Percentiles rank a stretch among this genome's conserved stretches.
Evolutionary conservation across 2,888 invertebrate genomes (phyloP).

Genomic region (Habrosyne pyritoides): DNA sequence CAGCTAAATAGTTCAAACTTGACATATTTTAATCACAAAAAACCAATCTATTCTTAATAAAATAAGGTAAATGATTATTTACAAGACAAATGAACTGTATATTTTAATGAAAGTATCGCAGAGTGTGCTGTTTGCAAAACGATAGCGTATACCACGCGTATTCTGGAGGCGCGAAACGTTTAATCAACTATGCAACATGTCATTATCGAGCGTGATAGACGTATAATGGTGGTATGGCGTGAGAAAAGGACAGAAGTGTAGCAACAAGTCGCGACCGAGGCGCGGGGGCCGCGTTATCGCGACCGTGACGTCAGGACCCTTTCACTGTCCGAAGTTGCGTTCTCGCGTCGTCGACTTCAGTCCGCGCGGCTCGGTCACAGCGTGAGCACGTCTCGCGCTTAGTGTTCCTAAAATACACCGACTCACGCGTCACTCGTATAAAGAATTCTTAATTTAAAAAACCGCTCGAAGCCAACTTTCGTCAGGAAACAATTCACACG

Average conservation of each 20-base stretch:
- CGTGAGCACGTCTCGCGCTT: conserved; percentile 74
- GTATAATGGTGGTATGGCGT: conserved; percentile 41
- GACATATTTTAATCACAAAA: background rate
- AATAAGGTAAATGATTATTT: background rate
- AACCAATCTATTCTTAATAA: background rate
- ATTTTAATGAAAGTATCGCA: conserved; percentile 38
- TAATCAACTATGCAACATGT: conserved; percentile 58
- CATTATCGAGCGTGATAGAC: conserved; percentile 62
- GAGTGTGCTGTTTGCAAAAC: conserved; percentile 45
- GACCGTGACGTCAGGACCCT: conserved; percentile 84
- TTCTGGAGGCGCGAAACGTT: conserved; percentile 47
- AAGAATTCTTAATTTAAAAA: conserved; percentile 36
- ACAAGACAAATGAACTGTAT: background rate
- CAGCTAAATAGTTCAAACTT: background rate
- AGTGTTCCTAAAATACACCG: conserved; percentile 63
- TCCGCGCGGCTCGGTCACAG: conserved; percentile 81
- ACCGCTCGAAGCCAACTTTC: conserved; percentile 45
- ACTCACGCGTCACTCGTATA: conserved; percentile 65
- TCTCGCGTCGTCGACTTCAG: conserved; percentile 53
- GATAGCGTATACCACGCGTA: conserved; percentile 38
- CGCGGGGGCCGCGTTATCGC: conserved; percentile 73
- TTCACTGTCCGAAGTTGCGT: conserved; percentile 77
- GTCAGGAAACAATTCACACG: conserved; percentile 53
- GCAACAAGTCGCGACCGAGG: conserved; percentile 70
- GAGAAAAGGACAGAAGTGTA: conserved; percentile 58